Conservation (phyloP, 2,113 vertebrate genomes). For the Pollimyrus isidori region DNA sequence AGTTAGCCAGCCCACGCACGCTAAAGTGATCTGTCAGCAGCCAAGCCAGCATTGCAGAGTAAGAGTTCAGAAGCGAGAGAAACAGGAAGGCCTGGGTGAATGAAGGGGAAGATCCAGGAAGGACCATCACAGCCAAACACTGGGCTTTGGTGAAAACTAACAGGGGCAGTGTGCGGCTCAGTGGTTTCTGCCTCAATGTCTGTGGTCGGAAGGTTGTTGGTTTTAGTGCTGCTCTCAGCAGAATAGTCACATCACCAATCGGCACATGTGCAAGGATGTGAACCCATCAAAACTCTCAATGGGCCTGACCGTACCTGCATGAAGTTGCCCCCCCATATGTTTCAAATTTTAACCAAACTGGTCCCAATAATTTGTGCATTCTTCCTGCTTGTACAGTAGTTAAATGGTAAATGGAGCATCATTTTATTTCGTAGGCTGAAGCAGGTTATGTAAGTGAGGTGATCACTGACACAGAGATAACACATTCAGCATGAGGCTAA, state of each 20-base stretch:
- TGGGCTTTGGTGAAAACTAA: not conserved
- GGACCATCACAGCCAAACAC: slow-evolving; percentile 6
- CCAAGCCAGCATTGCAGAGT: slow-evolving; percentile 82
- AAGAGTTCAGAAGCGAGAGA: slow-evolving; percentile 43
- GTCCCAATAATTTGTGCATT: not conserved
- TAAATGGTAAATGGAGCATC: not conserved
- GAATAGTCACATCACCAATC: not conserved
- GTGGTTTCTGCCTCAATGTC: not conserved
- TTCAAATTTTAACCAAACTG: no score
- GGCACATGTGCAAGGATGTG: not conserved
- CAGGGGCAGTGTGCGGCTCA: not conserved
- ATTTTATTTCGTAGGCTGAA: not conserved
- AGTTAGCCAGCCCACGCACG: slow-evolving; percentile 99
- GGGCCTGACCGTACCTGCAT: not conserved
- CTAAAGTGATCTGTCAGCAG: slow-evolving; percentile 94
- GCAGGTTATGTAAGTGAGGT: not conserved
- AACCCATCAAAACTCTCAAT: not conserved
- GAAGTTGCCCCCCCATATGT: no score
- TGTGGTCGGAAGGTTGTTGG: not conserved
- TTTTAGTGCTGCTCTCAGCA: not conserved
- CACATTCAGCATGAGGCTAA: not conserved
- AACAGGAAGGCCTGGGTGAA: slow-evolving; percentile 63
- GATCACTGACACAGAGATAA: not conserved
- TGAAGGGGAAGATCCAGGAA: slow-evolving; percentile 39
- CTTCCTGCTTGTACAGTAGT: not conserved